These are phyloP conservation scores for Petrocephalus zakoni DNA, from an alignment of 2,113 vertebrate species.

Conservation along the genomic window DNA sequence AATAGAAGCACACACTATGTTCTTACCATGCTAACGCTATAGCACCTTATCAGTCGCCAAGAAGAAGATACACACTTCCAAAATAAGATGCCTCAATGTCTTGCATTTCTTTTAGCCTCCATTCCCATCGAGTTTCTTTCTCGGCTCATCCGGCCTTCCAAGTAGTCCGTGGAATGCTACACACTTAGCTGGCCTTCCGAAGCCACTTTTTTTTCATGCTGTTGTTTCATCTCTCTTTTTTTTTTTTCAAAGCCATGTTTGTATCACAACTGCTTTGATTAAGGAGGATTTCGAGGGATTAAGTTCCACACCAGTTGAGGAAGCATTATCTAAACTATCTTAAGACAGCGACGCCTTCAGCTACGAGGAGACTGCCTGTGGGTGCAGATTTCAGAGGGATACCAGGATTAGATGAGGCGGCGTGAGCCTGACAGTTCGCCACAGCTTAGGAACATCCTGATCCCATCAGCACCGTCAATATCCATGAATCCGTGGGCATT, in stretches of 20 bases:
- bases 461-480: conserved; percentile 31
- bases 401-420: conserved; percentile 50
- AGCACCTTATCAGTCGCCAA: not conserved
- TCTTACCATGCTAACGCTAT: not conserved
- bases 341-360: conserved; percentile 49
- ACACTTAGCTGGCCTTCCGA: not conserved
- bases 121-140: not conserved
- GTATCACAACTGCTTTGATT: conserved; percentile 46
- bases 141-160: not conserved
- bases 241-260: conserved; percentile 27
- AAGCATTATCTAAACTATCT: conserved; percentile 49
- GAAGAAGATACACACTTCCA: not conserved
- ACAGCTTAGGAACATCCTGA: conserved; percentile 47
- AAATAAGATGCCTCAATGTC: not conserved
- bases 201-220: not conserved
- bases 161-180: not conserved
- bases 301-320: conserved; percentile 42
- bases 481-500: conserved; percentile 32
- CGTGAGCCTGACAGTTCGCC: conserved; percentile 50
- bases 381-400: conserved; percentile 46
- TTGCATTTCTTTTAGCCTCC: not conserved
- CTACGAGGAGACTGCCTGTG: conserved; percentile 40
- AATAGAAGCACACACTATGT: conserved; percentile 12
- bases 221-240: not conserved
- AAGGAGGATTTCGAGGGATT: conserved; percentile 52